These are phyloP conservation scores for Laticauda colubrina DNA, from an alignment of 2,113 vertebrate genomes.

Conservation along the genomic window DNA sequence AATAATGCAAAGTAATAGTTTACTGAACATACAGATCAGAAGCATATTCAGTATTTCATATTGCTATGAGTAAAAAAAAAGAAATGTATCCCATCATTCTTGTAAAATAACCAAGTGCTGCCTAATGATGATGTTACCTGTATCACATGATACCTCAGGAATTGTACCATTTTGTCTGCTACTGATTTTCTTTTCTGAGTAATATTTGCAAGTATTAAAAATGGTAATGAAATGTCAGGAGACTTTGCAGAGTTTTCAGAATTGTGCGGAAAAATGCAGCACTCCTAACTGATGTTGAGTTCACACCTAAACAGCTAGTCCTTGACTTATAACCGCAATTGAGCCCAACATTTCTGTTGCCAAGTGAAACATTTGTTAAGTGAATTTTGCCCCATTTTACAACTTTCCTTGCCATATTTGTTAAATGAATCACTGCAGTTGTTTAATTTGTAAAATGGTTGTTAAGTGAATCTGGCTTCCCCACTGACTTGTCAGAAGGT, in stretches of 20 bases:
- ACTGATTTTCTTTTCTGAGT: slow-evolving; percentile 25
- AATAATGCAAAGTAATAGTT: slow-evolving; percentile 37
- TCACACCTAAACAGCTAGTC: background rate
- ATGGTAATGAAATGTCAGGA: background rate
- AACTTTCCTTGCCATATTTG: background rate
- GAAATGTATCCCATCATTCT: slow-evolving; percentile 49
- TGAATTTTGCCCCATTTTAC: background rate
- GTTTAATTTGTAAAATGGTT: background rate
- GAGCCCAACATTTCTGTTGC: background rate
- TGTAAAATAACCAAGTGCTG: slow-evolving; percentile 7
- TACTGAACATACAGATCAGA: background rate
- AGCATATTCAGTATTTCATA: slow-evolving; percentile 36
- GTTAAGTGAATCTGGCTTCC: background rate
- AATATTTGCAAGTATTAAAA: slow-evolving; percentile 20
- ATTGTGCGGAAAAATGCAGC: background rate
- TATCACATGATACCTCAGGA: slow-evolving; percentile 38
- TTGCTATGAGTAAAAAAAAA: slow-evolving; percentile 45
- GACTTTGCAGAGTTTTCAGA: background rate
- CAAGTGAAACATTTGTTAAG: background rate
- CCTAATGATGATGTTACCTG: slow-evolving; percentile 7
- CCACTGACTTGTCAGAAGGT: background rate
- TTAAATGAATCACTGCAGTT: background rate
- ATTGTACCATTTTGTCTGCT: background rate
- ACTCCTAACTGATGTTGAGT: background rate
- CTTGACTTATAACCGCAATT: background rate